Percentiles rank a stretch among this genome's conserved stretches.
Conservation (phyloP, 2,888 invertebrate species). For the Limenitis camilla region DNA sequence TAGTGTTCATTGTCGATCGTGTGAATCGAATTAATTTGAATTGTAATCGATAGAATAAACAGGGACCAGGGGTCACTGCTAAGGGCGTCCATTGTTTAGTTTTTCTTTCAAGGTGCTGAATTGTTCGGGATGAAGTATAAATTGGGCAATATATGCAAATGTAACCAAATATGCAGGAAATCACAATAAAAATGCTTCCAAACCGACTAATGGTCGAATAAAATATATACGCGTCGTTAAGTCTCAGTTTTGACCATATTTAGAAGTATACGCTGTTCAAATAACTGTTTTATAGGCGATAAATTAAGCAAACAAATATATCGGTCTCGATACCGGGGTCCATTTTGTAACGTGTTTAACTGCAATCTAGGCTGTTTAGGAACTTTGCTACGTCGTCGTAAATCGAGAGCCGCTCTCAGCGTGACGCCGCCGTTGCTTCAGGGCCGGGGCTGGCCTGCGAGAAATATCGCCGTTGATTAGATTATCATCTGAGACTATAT, state of each 20-base stretch:
- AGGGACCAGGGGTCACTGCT: constrained; percentile 44
- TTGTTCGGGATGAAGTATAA: constrained; percentile 2
- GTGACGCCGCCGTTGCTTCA: constrained; percentile 40
- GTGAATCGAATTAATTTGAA: constrained; percentile 62
- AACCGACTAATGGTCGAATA: background rate
- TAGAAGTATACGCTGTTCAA: background rate
- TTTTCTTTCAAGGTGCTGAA: constrained; percentile 9
- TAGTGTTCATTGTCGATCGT: constrained; percentile 49
- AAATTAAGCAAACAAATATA: constrained; percentile 17
- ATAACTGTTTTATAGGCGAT: constrained; percentile 11
- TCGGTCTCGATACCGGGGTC: constrained; percentile 9
- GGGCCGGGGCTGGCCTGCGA: constrained; percentile 2
- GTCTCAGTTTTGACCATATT: constrained; percentile 1
- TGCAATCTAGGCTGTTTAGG: constrained; percentile 39
- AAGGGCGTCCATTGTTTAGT: constrained; percentile 38
- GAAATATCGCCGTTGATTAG: constrained; percentile 20
- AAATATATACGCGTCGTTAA: background rate
- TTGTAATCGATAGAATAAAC: constrained; percentile 54
- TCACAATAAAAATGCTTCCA: background rate
- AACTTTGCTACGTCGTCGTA: constrained; percentile 35
- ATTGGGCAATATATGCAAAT: constrained; percentile 2
- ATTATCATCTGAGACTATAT: constrained; percentile 15
- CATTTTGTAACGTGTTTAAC: constrained; percentile 13
- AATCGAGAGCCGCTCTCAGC: constrained; percentile 48
- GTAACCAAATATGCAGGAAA: background rate